Base-by-base conservation (phyloP, 2,113 vertebrate genomes). In the Crotalus helleri region DNA sequence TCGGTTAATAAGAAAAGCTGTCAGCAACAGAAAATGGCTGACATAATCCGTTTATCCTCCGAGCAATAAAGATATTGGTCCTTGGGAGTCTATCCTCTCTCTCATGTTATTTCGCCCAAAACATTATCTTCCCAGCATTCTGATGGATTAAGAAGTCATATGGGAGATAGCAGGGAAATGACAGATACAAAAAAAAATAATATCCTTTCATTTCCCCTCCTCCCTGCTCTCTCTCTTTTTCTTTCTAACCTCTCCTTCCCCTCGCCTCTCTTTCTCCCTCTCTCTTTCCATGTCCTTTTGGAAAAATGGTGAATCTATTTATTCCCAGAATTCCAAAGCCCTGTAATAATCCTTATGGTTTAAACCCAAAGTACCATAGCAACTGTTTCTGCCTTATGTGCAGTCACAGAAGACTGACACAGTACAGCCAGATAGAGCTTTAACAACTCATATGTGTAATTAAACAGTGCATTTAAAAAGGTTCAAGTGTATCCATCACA, bases 1-100 rank as follows among this genome's bases (percentile, higher is more conserved):
- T 99, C 99, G 98, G 99, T 99, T 99, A 99, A 99, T 99, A 99
- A 99, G 99, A 99, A 99, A 99, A 99, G 99, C 99, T 99, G 99
- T 99, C 99, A 99, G 99, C 99, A 98, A 99, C 99, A 99, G 99
- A 99, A 99, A 99, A 99, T 99, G 99, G 99, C 99, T 99, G 99
- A 99, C 99, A 99, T 99, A 99, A 99, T 99, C 99, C 99, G 99
- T 99, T 99, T 99, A 99, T 99, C 99, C 99, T 99, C 98, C 98
- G 98, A 99, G 99, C 99, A 99, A 99, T 99, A 99, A 99, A 99
- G 99, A 99, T 99, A 99, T 99, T 99, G 99, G 99, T 99, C 99
- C 99, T 99, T 99, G 99, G 99, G 99, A 99, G 99, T 99, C 99
- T 99, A 99, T 99, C 99, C 99, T 99, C 99, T 99, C 99, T 99